These are phyloP conservation scores for Percopsis transmontana DNA, from an alignment of 2,113 vertebrate genomes.

Conservation along the genomic window DNA sequence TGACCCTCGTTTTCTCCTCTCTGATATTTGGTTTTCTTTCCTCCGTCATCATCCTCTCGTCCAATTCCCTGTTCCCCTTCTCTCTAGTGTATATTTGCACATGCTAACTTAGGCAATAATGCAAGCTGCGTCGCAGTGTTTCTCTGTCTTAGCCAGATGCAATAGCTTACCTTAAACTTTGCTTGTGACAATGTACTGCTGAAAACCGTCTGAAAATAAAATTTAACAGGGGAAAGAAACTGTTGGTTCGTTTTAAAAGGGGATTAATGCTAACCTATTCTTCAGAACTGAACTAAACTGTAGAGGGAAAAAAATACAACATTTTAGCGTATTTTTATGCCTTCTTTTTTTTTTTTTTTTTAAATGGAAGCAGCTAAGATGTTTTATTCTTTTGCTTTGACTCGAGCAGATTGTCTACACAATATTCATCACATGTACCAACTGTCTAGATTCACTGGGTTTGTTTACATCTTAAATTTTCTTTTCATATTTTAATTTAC, in stretches of 20 bases:
- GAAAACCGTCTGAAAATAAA: conserved; percentile 23
- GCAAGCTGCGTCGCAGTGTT: conserved; percentile 26
- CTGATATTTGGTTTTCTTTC: not conserved
- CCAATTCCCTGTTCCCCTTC: not conserved
- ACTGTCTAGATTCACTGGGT: not conserved
- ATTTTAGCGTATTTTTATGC: conserved; percentile 30
- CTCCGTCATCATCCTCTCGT: not conserved
- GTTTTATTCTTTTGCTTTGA: conserved; percentile 18
- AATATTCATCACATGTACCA: conserved; percentile 5
- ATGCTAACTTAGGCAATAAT: conserved; percentile 52
- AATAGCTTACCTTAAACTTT: conserved; percentile 1
- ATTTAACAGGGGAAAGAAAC: conserved; percentile 29
- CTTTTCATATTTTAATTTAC: conserved; percentile 1
- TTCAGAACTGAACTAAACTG: conserved; percentile 24
- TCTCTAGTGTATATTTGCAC: conserved; percentile 46
- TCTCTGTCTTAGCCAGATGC: conserved; percentile 34
- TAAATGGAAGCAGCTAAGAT: conserved; percentile 34
- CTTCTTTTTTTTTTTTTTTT: conserved; percentile 13
- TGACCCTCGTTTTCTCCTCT: not conserved
- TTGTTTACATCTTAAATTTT: conserved; percentile 1
- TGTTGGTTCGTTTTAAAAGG: conserved; percentile 24
- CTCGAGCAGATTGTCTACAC: not conserved
- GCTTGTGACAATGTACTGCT: conserved; percentile 28
- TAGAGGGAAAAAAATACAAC: conserved; percentile 30
- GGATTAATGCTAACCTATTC: conserved; percentile 19